Evolutionary conservation across 2,113 vertebrate species (phyloP), one percentile per base, ranked within the genome.

Genomic region (crab-eating macaque (Macaca fascicularis)): DNA sequence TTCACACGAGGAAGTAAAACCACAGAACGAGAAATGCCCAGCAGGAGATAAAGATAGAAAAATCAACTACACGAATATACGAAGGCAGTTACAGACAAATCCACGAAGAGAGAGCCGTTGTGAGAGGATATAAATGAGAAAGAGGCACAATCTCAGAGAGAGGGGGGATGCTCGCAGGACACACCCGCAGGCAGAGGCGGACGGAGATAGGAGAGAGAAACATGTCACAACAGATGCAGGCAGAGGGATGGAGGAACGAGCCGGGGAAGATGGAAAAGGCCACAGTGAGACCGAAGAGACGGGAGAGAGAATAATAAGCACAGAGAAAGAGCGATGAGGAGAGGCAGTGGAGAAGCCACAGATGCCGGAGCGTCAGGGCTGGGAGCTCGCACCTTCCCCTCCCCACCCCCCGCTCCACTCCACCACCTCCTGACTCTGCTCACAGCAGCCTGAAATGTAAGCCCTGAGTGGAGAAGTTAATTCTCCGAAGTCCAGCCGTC

Each of bases 161-260:
- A 19, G 7, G 35, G 69, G 50, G 22, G 13, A 38, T 0, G 27
- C 76, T 32, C 43, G 16, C 64, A 40, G 59, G 57, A 67, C 40
- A 9, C 1, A 1, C 5, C 16, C 7, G 17, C 45, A 43, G 45
- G 38, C 43, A n/a, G 81, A 69, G 40, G n/a, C 8, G 22, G 32
- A 43, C 12, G 55, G 19, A 57, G 64, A 8, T 23, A 19, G 20
- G 30, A 90, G 38, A 40, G 27, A 43, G 0, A 43, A 50, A 14
- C 14, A 6, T 55, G 8, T 1, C 22, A 23, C 4, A 9, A 35
- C 0, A 72, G 52, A 69, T 0, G 0, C 11, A n/a, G 23, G 25
- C 17, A 17, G 40, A 59, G 38, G 35, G 22, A 7, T 6, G 5
- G 80, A 48, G 52, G 25, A 16, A 32, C 0, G 0, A 12, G 2